Conservation (phyloP, 2,888 invertebrate species). For the Dorcus parallelipipedus region DNA sequence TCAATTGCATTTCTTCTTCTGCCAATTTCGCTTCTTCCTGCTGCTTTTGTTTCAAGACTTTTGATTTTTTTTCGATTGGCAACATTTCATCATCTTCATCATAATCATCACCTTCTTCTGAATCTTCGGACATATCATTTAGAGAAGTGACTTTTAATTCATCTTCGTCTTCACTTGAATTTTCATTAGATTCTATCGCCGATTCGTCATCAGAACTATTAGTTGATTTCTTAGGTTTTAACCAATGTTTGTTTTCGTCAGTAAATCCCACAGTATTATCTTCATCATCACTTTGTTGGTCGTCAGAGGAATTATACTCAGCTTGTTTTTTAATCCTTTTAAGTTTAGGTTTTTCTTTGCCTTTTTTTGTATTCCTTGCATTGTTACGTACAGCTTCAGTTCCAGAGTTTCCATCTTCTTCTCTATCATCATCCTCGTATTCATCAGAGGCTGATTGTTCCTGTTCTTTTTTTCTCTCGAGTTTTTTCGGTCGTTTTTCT, state of each 20-base stretch:
- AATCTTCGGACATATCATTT: slow-evolving; percentile 41
- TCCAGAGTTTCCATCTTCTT: slow-evolving; percentile 22
- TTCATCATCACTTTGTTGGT: slow-evolving; percentile 28
- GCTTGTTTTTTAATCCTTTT: slow-evolving; percentile 32
- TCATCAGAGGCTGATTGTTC: slow-evolving; percentile 29
- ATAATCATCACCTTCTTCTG: slow-evolving; percentile 41
- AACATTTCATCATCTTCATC: slow-evolving; percentile 63
- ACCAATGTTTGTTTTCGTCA: slow-evolving; percentile 33
- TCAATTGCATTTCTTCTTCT: slow-evolving; percentile 78
- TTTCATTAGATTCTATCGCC: slow-evolving; percentile 28
- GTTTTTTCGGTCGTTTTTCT: slow-evolving; percentile 25
- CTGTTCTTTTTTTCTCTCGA: slow-evolving; percentile 35
- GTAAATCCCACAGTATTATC: slow-evolving; percentile 37
- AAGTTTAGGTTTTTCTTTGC: slow-evolving; percentile 42
- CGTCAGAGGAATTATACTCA: slow-evolving; percentile 4
- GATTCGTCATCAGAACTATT: slow-evolving; percentile 39
- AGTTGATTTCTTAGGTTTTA: slow-evolving; percentile 35
- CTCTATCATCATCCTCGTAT: slow-evolving; percentile 27
- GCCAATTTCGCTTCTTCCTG: slow-evolving; percentile 68
- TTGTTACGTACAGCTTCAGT: slow-evolving; percentile 33
- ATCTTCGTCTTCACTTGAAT: slow-evolving; percentile 28
- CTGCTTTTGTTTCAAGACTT: slow-evolving; percentile 71
- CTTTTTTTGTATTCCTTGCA: slow-evolving; percentile 38
- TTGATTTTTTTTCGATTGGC: slow-evolving; percentile 83
- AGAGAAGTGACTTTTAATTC: slow-evolving; percentile 33